phyloP scores from a whole-genome alignment of 1,140 invertebrate genomes.

The Drosophila asahinai region DNA sequence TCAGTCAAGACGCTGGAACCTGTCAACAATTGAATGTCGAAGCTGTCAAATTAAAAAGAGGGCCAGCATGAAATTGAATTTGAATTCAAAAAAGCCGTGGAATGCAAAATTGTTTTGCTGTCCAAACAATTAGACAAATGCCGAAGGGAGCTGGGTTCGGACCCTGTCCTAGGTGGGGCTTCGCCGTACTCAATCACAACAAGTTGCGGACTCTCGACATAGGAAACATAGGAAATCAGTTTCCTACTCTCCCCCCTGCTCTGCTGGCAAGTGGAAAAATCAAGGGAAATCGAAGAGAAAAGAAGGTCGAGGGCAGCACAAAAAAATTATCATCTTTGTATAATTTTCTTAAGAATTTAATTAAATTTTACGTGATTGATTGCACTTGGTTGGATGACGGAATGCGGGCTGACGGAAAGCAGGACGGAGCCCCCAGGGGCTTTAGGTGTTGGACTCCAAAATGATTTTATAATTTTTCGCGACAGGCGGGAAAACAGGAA shows the following conservation, averaged over 20 bases:
- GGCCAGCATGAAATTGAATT: slow-evolving; percentile 25
- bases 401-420: not conserved
- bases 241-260: not conserved
- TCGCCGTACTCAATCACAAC: slow-evolving; percentile 17
- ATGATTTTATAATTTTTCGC: slow-evolving; percentile 68
- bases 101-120: slow-evolving; percentile 54
- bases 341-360: slow-evolving; percentile 68
- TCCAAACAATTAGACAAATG: slow-evolving; percentile 57
- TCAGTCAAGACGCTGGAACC: slow-evolving; percentile 11
- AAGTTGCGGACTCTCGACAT: not conserved
- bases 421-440: not conserved
- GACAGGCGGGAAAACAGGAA: slow-evolving; percentile 49
- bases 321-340: slow-evolving; percentile 51
- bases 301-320: slow-evolving; percentile 15
- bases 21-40: slow-evolving; percentile 66
- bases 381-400: slow-evolving; percentile 62
- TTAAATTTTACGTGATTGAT: slow-evolving; percentile 79
- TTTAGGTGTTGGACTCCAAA: slow-evolving; percentile 45
- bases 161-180: not conserved
- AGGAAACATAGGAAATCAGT: slow-evolving; percentile 20
- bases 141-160: too few relatives aligned
- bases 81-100: slow-evolving; percentile 14
- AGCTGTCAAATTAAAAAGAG: slow-evolving; percentile 61
- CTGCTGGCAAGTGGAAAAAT: not conserved
- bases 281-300: not conserved